Base-by-base conservation (phyloP, 2,797 vertebrate species). In the Bovichtus diacanthus region DNA sequence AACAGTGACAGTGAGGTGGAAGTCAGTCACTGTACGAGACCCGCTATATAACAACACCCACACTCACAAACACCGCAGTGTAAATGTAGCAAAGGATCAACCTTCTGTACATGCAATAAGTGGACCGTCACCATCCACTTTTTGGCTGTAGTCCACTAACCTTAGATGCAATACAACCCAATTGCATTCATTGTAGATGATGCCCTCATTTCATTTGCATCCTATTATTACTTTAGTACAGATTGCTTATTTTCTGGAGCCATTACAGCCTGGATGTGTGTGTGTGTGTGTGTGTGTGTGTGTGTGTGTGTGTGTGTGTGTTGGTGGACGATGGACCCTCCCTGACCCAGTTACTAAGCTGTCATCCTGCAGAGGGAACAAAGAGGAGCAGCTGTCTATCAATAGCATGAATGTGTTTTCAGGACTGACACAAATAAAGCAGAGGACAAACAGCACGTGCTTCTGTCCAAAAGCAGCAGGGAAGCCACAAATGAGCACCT, bases 301-400 rank as follows among this genome's bases (percentile, higher is more conserved):
- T 3, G 23, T 3, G 25, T 25, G 25, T 25, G 25, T 25, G 25
- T 25, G 25, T 25, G 25, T 25, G 73, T 74, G 60, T 66, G 78
- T 31, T 69, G 75, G 83, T 67, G 82, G 82, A 81, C 87, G 67
- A 76, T 85, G 89, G 91, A 91, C 83, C 89, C 84, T 82, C 61
- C 58, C 68, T 93, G 94, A 94, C 93, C 92, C 92, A 93, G 61
- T 92, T 94, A 90, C 82, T 88, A 88, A 91, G 84, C 92, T 76
- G 91, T 88, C 88, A 84, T 87, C 83, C 77, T 83, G 76, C 81
- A 73, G 54, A 70, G 84, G 74, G 88, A 92, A 94, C 93, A 94
- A 95, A 94, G 93, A 92, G 51, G 70, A 87, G 85, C 90, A 90
- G 89, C 89, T 93, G 93, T 88, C 92, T 66, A 81, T 94, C 91